Base-by-base conservation (phyloP, 2,888 invertebrate genomes). In the Lamellibrachia columna region DNA sequence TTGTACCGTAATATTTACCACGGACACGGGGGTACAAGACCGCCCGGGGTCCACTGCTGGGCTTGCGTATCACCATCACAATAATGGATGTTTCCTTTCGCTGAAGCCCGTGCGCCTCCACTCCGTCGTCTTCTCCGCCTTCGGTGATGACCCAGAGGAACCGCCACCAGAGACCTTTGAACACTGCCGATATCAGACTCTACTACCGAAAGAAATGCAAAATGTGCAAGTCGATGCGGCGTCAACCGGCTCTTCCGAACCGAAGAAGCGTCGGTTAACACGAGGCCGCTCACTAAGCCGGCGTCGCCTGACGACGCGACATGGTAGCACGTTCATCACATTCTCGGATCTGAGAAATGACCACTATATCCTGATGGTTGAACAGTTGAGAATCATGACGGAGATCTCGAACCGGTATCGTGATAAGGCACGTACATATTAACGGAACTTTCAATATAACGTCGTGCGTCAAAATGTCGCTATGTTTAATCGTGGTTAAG, bases 371-470 rank as follows among this genome's bases (percentile, higher is more conserved):
- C 75, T 75, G 75, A 75, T 75, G 2, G 75, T 75, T 4, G 75
- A 75, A 75, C 75, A 75, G 75, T 75, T 75, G n/a, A 15, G 75
- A 22, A 75, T 75, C 75, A 75, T 75, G 75, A 75, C 75, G 75
- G 75, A 75, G 75, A 75, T 75, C 1, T 75, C 75, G 22, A 75
- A 75, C 75, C 15, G 22, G n/a, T 75, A 22, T n/a, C 75, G 75
- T 6, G 75, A 75, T 22, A 75, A 75, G 75, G 75, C 75, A 75
- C 2, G 75, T 75, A 22, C 0, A 40, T 40, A 40, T 40, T 40
- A 40, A 40, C 40, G 40, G 40, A 40, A 40, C 40, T 40, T 40
- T 40, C 40, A 40, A 40, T 40, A 40, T 40, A 40, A 40, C 40
- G 40, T 40, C 40, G 40, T 40, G 40, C 40, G 40, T 40, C 40